Evolutionary conservation across 2,113 vertebrate genomes (phyloP).

Genomic region (Erythrocercus mccallii): DNA sequence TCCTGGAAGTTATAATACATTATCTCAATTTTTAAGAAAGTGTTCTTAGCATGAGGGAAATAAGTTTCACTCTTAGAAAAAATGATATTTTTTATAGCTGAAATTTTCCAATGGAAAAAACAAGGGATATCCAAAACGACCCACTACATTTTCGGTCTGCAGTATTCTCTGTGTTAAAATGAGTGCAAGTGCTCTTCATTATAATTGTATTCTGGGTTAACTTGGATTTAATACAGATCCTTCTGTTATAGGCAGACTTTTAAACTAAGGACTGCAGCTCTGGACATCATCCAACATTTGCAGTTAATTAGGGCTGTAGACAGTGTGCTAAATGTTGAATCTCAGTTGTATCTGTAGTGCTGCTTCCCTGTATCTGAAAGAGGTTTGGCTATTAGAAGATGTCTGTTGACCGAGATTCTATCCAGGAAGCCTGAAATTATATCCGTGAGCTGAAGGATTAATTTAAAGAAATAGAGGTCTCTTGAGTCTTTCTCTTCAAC

Average conservation of each 20-base stretch:
- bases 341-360: background rate
- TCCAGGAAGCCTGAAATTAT: background rate
- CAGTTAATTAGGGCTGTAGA: constrained; percentile 39
- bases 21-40: background rate
- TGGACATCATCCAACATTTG: constrained; percentile 30
- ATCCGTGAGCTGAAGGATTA: background rate
- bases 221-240: background rate
- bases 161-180: background rate
- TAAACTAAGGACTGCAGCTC: constrained; percentile 2
- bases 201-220: constrained; percentile 3
- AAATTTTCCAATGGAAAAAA: background rate
- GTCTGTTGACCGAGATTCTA: background rate
- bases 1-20: background rate
- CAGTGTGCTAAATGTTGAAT: constrained; percentile 43
- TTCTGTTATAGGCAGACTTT: background rate
- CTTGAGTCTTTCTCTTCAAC: background rate
- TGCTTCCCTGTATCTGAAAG: background rate
- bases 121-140: background rate
- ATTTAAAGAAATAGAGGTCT: background rate
- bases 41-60: background rate
- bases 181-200: background rate
- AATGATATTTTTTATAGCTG: background rate
- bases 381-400: constrained; percentile 11
- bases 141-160: background rate
- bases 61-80: background rate